These are phyloP conservation scores for Amazona guildingii DNA, from an alignment of 2,113 vertebrate species.

Conservation along the genomic window DNA sequence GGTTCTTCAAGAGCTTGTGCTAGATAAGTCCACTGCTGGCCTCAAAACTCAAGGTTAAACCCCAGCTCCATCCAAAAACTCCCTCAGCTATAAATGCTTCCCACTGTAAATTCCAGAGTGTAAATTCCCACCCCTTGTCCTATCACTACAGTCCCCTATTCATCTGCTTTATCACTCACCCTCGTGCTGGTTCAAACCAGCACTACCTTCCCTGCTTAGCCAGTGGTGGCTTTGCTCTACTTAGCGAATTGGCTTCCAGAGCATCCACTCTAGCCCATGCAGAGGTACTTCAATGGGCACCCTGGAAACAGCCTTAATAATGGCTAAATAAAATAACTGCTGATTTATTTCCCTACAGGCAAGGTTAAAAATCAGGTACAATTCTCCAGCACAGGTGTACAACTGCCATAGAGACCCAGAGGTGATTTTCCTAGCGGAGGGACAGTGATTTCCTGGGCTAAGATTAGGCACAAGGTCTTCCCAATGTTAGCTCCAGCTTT, in stretches of 20 bases:
- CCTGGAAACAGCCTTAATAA: not conserved
- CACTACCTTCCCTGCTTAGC: not conserved
- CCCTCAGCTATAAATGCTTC: not conserved
- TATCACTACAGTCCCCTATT: not conserved
- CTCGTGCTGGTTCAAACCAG: not conserved
- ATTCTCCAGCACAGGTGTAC: not conserved
- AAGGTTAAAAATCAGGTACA: not conserved
- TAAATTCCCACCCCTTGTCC: not conserved
- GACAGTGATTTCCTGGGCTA: rapidly evolving
- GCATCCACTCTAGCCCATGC: not conserved
- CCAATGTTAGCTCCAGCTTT: rapidly evolving
- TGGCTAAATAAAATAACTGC: not conserved
- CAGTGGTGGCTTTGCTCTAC: not conserved
- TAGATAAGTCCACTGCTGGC: not conserved
- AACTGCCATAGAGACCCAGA: not conserved
- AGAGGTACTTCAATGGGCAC: not conserved
- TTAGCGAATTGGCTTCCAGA: not conserved
- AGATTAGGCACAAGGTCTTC: not conserved
- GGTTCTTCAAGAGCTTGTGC: not conserved
- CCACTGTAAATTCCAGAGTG: not conserved
- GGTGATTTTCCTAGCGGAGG: not conserved
- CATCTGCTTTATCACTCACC: not conserved
- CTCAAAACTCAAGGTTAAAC: not conserved
- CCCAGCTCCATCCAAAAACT: not conserved
- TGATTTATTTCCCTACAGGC: not conserved